Percentiles rank a stretch among this genome's conserved stretches.
phyloP scores from a whole-genome alignment of 2,113 vertebrate genomes.

The Calidris pugnax region DNA sequence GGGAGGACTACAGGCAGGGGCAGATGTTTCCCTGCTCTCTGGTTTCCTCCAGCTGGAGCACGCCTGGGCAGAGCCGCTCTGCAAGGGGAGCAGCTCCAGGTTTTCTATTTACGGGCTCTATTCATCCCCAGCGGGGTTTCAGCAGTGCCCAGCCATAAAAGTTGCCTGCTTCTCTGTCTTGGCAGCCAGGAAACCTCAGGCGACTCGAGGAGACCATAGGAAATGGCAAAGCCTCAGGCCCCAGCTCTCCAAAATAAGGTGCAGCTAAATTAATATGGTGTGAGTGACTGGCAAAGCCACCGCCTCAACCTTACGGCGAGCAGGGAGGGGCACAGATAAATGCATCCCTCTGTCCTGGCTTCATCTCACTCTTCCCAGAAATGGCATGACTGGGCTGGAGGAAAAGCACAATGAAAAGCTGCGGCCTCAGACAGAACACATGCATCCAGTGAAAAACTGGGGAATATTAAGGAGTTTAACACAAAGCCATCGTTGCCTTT shows the following conservation, averaged over 20 bases:
- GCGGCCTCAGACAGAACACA: background rate
- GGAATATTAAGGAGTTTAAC: background rate
- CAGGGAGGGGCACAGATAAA: background rate
- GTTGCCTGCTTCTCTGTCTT: background rate
- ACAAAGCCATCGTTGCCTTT: rapidly evolving
- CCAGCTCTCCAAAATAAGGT: background rate
- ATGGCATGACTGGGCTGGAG: background rate
- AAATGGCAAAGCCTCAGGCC: background rate
- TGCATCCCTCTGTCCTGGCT: background rate
- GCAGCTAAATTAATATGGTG: slow-evolving; percentile 5
- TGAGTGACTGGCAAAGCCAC: background rate
- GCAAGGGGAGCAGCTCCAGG: background rate
- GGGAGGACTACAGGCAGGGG: background rate
- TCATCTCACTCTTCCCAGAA: background rate
- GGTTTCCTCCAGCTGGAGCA: background rate
- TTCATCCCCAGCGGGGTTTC: background rate
- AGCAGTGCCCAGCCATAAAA: background rate
- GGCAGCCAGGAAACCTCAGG: background rate
- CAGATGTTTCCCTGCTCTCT: background rate
- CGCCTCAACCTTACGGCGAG: background rate
- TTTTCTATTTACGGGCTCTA: background rate
- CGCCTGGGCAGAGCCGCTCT: background rate
- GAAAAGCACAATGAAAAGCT: background rate
- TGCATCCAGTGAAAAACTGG: background rate
- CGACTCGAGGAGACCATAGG: background rate